Evolutionary conservation across 2,113 vertebrate species (phyloP).

Genomic region (Redunca redunca): DNA sequence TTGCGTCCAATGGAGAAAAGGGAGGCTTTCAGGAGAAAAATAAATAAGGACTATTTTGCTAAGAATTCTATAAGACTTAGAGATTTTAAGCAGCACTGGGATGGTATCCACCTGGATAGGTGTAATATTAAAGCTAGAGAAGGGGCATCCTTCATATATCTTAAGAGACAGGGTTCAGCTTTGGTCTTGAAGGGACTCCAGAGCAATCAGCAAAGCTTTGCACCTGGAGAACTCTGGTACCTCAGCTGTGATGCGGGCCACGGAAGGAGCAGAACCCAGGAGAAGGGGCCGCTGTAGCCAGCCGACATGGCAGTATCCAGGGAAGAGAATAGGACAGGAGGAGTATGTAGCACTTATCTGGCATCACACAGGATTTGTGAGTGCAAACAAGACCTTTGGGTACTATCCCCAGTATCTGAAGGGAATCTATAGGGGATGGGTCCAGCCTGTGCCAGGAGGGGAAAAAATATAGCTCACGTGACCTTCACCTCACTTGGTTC

Average conservation of each 20-base stretch:
- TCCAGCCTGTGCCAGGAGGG: not conserved
- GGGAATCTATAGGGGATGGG: not conserved
- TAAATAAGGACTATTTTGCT: not conserved
- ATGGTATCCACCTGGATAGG: not conserved
- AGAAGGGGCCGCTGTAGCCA: not conserved
- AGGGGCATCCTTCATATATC: not conserved
- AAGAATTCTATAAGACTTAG: not conserved
- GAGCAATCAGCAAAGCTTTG: not conserved
- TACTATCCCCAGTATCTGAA: not conserved
- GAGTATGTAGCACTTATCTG: not conserved
- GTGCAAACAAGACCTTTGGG: not conserved
- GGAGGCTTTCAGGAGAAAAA: not conserved
- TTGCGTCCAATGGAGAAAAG: not conserved
- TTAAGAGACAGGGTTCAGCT: not conserved
- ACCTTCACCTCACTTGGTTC: not conserved
- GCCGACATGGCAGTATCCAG: not conserved
- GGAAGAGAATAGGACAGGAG: not conserved
- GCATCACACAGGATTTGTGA: not conserved
- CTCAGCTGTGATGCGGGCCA: not conserved
- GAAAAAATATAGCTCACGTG: not conserved
- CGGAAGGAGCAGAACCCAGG: not conserved
- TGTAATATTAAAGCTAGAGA: not conserved
- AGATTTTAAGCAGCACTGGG: not conserved
- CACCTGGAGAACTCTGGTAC: not conserved
- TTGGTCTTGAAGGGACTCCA: not conserved